Conservation (phyloP, 2,888 invertebrate species). For the Ametastegia equiseti region DNA sequence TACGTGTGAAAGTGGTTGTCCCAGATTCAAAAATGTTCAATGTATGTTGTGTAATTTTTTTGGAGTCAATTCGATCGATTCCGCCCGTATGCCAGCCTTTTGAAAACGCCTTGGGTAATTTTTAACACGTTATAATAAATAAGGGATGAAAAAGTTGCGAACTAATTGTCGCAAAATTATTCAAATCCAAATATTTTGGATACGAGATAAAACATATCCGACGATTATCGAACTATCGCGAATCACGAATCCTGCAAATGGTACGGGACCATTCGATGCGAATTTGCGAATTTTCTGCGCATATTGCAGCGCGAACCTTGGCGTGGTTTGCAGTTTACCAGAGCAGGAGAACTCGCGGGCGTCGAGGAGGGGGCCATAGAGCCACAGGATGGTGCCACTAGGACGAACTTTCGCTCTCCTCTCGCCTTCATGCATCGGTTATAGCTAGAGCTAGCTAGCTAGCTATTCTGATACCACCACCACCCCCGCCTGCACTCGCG, state of each 20-base stretch:
- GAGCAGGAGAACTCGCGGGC: constrained; percentile 21
- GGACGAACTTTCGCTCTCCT: constrained; percentile 74
- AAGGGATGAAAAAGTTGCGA: constrained; percentile 43
- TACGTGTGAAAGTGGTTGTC: too few species aligned
- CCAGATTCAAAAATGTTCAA: too few species aligned
- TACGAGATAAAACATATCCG: too few species aligned
- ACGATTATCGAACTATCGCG: too few species aligned
- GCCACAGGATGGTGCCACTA: constrained; percentile 72
- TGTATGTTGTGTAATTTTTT: too few species aligned
- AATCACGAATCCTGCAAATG: neutral
- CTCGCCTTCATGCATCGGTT: constrained; percentile 77
- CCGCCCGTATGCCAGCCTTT: too few species aligned
- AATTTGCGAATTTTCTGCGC: constrained; percentile 36
- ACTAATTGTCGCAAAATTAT: too few species aligned
- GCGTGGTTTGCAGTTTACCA: constrained; percentile 49
- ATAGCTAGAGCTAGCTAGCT: constrained; percentile 73
- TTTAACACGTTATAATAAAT: constrained; percentile 45
- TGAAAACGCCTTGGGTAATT: too few species aligned
- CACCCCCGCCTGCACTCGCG: too few species aligned
- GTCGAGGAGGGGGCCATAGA: constrained; percentile 53
- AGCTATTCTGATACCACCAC: too few species aligned
- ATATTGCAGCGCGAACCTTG: constrained; percentile 53
- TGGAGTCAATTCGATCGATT: too few species aligned
- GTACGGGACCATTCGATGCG: neutral
- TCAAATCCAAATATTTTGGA: too few species aligned